Evolutionary conservation across 2,888 invertebrate species (phyloP).

Genomic region (Caenorhabditis virilis): DNA sequence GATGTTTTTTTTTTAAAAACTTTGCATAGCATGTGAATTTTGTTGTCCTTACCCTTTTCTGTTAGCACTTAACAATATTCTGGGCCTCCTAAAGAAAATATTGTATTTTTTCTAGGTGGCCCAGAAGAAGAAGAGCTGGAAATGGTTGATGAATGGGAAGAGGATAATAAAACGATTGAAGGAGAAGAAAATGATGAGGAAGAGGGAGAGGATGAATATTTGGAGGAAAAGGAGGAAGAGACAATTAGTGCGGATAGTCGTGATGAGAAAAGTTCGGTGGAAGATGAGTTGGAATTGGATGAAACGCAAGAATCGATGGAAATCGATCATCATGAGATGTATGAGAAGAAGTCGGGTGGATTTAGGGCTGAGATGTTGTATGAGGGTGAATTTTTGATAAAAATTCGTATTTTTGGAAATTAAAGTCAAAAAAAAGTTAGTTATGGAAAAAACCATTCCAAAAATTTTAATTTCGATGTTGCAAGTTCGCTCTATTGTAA

Average conservation of each 20-base stretch:
- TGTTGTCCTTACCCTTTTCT: too few species aligned
- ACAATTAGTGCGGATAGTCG: neutral
- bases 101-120: too few species aligned
- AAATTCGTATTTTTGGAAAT: too few species aligned
- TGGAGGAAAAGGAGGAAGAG: neutral
- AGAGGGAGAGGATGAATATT: neutral
- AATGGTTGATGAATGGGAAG: slow-evolving; percentile 6
- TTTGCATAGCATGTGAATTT: too few species aligned
- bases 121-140: neutral
- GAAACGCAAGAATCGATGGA: neutral
- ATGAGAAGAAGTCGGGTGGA: neutral
- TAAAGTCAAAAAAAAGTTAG: too few species aligned
- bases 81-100: too few species aligned
- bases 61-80: too few species aligned
- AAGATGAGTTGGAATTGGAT: neutral
- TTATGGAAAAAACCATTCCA: too few species aligned
- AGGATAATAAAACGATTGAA: too few species aligned
- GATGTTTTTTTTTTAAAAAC: too few species aligned
- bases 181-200: neutral
- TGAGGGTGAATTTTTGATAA: slow-evolving; percentile 6
- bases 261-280: neutral
- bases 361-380: neutral
- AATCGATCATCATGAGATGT: neutral
- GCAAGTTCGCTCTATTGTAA: too few species aligned
- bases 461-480: too few species aligned